These are phyloP conservation scores for Paratilapia polleni DNA, from an alignment of 2,113 vertebrate genomes.

Conservation along the genomic window DNA sequence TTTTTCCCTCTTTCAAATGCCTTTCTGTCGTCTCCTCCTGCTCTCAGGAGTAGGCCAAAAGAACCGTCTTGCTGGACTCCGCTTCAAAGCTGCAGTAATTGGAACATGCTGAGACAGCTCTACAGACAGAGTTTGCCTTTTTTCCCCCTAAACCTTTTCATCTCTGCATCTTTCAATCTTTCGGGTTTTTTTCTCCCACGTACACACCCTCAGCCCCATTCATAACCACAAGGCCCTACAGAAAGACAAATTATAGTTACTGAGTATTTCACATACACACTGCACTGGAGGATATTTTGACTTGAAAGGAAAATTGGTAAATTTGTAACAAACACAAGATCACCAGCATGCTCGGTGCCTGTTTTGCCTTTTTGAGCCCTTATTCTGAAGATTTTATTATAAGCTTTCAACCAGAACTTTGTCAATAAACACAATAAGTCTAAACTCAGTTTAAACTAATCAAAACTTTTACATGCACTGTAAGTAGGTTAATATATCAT, in stretches of 20 bases:
- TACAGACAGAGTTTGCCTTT: slow-evolving; percentile 35
- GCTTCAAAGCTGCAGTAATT: slow-evolving; percentile 75
- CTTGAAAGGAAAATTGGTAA: slow-evolving; percentile 26
- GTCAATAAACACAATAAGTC: accelerated
- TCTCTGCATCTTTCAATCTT: slow-evolving; percentile 51
- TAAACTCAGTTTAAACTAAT: not conserved
- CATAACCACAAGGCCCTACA: slow-evolving; percentile 11
- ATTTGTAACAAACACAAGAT: not conserved
- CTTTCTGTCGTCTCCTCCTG: slow-evolving; percentile 23
- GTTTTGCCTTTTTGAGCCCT: not conserved
- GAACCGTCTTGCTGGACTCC: slow-evolving; percentile 44
- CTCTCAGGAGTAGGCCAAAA: slow-evolving; percentile 44
- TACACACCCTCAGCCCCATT: slow-evolving; percentile 4
- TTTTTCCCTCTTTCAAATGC: slow-evolving; percentile 15
- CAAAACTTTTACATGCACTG: accelerated
- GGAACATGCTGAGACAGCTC: slow-evolving; percentile 70
- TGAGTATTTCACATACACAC: slow-evolving; percentile 10
- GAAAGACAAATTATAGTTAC: slow-evolving; percentile 41
- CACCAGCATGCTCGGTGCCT: not conserved
- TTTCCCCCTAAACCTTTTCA: slow-evolving; percentile 48
- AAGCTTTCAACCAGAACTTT: not conserved
- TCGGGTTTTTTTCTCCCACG: slow-evolving; percentile 21
- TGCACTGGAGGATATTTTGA: not conserved
- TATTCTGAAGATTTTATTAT: not conserved
- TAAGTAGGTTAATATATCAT: accelerated